phyloP scores from a whole-genome alignment of 2,888 invertebrate species.

The Rhopalosiphum nymphaeae region DNA sequence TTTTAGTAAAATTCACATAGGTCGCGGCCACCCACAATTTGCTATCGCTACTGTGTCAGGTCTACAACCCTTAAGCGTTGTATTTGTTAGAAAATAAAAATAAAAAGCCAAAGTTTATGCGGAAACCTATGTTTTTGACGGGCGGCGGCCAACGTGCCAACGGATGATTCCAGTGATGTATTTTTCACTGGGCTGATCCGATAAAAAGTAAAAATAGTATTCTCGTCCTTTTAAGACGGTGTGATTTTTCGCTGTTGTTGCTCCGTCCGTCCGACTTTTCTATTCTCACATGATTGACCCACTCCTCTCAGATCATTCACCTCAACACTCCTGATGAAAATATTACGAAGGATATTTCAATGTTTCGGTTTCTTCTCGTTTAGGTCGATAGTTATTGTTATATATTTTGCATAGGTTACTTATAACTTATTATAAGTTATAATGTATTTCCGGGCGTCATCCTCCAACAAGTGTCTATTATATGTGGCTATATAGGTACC shows the following conservation, averaged over 20 bases:
- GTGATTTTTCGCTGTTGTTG: not conserved
- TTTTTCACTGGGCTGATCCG: not conserved
- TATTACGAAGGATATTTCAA: not conserved
- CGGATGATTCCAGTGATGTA: not conserved
- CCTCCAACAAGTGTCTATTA: conserved; percentile 37
- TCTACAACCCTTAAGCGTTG: not conserved
- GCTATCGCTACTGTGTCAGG: not conserved
- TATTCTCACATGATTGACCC: not conserved
- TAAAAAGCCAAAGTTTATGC: not conserved
- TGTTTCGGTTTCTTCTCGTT: not conserved
- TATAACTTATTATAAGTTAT: not conserved
- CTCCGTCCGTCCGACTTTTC: not conserved
- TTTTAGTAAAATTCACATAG: not conserved
- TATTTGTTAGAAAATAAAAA: not conserved
- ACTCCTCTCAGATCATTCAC: not conserved
- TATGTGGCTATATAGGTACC: too few relatives aligned
- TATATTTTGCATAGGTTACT: not conserved
- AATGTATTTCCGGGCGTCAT: not conserved
- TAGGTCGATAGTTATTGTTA: not conserved
- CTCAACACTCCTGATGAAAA: not conserved
- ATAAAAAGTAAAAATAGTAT: not conserved
- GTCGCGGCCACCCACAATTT: not conserved
- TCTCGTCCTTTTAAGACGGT: not conserved
- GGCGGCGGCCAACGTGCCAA: not conserved
- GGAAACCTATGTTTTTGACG: not conserved